phyloP scores from a whole-genome alignment of 1,140 invertebrate genomes.

The Calephelis virginiensis region DNA sequence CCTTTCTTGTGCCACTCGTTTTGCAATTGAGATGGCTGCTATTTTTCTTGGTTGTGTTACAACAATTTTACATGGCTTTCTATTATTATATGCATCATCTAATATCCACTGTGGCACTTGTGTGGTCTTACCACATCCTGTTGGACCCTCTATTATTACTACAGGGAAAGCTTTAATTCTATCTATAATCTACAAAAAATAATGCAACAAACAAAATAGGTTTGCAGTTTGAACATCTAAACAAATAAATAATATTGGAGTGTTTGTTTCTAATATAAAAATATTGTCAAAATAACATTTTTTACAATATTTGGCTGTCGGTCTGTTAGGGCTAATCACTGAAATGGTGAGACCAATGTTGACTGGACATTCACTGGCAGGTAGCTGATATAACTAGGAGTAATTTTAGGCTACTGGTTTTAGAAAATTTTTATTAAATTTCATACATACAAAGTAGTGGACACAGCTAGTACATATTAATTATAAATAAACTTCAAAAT shows the following conservation, averaged over 20 bases:
- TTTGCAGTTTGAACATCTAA: neutral
- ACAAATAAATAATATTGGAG: neutral
- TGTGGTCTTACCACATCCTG: conserved; percentile 88
- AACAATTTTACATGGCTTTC: conserved; percentile 87
- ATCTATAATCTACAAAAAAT: conserved; percentile 49
- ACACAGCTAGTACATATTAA: too few relatives aligned
- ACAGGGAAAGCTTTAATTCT: conserved; percentile 54
- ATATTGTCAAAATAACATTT: too few relatives aligned
- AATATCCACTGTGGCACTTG: conserved; percentile 94
- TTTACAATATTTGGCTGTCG: too few relatives aligned
- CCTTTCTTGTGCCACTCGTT: conserved; percentile 87
- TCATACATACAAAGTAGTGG: too few relatives aligned
- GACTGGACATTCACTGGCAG: too few relatives aligned
- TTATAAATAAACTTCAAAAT: too few relatives aligned
- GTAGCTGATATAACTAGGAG: too few relatives aligned
- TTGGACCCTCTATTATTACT: conserved; percentile 91
- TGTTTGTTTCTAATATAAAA: too few relatives aligned
- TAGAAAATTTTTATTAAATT: too few relatives aligned
- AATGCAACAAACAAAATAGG: conserved; percentile 18
- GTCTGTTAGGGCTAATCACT: too few relatives aligned
- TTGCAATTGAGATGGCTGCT: conserved; percentile 90
- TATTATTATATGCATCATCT: conserved; percentile 82
- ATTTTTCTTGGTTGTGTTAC: conserved; percentile 93
- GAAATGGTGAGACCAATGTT: too few relatives aligned
- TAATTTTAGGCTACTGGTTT: too few relatives aligned